Percentiles rank a stretch among this genome's conserved stretches.
Evolutionary conservation across 37 sponge, comb jelly and placozoan species (phyloP).

Genomic region (Petrosia ficiformis): DNA sequence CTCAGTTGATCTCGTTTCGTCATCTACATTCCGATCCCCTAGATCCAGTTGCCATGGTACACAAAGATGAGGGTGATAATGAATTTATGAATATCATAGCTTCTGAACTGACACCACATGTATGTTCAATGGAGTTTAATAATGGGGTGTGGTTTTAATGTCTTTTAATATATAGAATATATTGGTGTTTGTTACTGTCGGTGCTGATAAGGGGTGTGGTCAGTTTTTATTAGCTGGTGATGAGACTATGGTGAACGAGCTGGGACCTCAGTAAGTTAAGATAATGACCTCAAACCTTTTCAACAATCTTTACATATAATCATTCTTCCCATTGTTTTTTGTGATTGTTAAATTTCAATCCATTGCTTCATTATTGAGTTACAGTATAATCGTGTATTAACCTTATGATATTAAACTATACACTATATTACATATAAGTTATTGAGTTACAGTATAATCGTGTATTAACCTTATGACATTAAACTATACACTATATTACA

Average conservation of each 20-base stretch:
- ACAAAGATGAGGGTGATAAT: slow-evolving; percentile 85
- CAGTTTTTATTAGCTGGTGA: slow-evolving; percentile 86
- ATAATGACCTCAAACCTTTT: no score
- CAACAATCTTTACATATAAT: no score
- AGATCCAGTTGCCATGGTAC: slow-evolving; percentile 41
- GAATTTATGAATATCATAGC: slow-evolving; percentile 86
- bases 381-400: no score
- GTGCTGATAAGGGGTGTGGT: slow-evolving; percentile 68
- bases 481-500: no score
- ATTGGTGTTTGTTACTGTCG: slow-evolving; percentile 79
- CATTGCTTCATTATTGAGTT: no score
- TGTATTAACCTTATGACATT: no score
- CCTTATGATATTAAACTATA: no score
- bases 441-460: no score
- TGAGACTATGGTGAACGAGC: slow-evolving; percentile 45
- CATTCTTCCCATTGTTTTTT: no score
- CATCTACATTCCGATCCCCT: slow-evolving; percentile 46
- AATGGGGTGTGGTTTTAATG: background rate
- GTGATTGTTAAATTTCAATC: no score
- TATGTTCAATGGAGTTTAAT: slow-evolving; percentile 8
- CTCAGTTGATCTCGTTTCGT: slow-evolving; percentile 45
- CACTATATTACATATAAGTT: no score
- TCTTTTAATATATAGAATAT: slow-evolving; percentile 25
- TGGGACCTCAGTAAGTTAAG: slow-evolving; percentile 85
- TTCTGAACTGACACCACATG: slow-evolving; percentile 55